Evolutionary conservation across 2,797 vertebrate genomes (phyloP), one percentile per base, ranked within the genome.

Genomic region (Tapera naevia): DNA sequence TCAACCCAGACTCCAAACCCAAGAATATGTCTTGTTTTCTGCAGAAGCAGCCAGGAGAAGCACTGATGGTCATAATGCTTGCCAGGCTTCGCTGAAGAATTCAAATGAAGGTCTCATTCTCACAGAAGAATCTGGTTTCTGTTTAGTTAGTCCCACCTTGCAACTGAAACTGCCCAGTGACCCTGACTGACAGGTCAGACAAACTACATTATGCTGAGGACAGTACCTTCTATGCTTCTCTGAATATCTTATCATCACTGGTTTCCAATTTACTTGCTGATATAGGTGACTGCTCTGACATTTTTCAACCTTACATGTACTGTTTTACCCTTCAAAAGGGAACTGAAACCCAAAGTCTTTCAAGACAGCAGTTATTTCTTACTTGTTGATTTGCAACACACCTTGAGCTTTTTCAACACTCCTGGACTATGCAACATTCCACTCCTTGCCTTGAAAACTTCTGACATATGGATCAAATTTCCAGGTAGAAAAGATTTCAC

Each of bases 191-290:
- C 48, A 53, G 81, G 86, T 88, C 88, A 88, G 62, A 80, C 65
- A 72, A 85, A 78, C 50, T 69, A 37, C 61, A 30, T 22, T 67
- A 33, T 57, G 82, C 86, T 86, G 84, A 87, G 51, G 83, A 95
- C 67, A 92, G 88, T 23, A 70, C 28, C 70, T 89, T 84, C 81
- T 64, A 80, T 62, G 67, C 80, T 84, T 89, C 92, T 95, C 57
- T 94, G 87, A 95, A 87, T 88, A 93, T 54, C 83, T 94, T 78
- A 94, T 74, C 88, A 39, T 41, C 8, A 6, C 71, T 15, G 19
- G 93, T 96, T 96, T 96, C 91, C 91, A 89, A n/a, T 91, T 95
- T 94, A 94, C 93, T 95, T 74, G 93, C 91, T 67, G 89, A 94
- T 87, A 89, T 3, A 94, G 86, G 89, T 94, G 93, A 95, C 95